These are phyloP conservation scores for Sinhomidia bicolor DNA, from an alignment of 2,888 invertebrate species.

Conservation along the genomic window DNA sequence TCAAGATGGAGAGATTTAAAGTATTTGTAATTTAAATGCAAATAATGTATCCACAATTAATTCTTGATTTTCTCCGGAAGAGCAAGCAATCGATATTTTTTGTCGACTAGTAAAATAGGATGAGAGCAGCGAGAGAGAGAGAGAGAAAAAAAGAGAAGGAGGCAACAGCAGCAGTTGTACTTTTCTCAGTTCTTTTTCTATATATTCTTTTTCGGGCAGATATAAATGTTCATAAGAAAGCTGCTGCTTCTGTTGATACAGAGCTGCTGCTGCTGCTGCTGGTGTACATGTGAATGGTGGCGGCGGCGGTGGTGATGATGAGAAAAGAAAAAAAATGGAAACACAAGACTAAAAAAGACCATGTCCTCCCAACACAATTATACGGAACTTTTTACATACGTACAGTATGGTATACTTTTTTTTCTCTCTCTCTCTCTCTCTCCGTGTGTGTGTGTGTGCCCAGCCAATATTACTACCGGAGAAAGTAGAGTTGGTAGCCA, in stretches of 20 bases:
- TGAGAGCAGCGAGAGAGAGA: not conserved
- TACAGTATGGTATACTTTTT: not conserved
- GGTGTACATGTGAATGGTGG: not conserved
- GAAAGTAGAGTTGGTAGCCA: slow-evolving; percentile 22
- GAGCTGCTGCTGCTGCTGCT: not conserved
- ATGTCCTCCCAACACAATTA: slow-evolving; percentile 47
- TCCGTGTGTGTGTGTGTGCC: slow-evolving; percentile 2
- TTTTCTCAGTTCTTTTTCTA: not conserved
- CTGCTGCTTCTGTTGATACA: not conserved
- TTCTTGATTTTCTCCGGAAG: slow-evolving; percentile 30
- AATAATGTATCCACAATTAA: slow-evolving; percentile 56
- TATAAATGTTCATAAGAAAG: not conserved
- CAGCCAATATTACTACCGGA: slow-evolving; percentile 11
- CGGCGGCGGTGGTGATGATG: slow-evolving; percentile 7
- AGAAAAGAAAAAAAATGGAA: slow-evolving; percentile 14
- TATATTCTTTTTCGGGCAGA: not conserved
- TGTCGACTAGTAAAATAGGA: not conserved
- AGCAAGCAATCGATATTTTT: slow-evolving; percentile 41
- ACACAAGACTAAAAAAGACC: slow-evolving; percentile 35
- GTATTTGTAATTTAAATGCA: slow-evolving; percentile 58
- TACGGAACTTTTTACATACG: not conserved
- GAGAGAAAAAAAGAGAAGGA: not conserved
- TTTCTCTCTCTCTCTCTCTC: too few relatives aligned
- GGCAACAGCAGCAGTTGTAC: not conserved
- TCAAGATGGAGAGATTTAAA: slow-evolving; percentile 45